These are phyloP conservation scores for Poliocrania exsul DNA, from an alignment of 2,797 vertebrate species.

Conservation along the genomic window DNA sequence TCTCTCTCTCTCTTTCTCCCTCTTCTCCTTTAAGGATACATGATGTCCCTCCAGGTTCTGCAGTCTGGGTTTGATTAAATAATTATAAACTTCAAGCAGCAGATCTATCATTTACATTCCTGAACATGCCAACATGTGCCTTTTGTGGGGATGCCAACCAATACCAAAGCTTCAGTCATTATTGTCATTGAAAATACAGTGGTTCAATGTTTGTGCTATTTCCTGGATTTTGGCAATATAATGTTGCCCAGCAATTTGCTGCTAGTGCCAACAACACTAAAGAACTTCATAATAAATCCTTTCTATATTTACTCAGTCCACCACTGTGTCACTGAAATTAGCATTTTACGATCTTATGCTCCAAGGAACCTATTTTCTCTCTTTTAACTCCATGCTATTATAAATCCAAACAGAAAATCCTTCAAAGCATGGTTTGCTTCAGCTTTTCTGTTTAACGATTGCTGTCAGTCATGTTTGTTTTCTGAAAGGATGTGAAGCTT, in stretches of 20 bases:
- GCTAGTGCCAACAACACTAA: constrained; percentile 64
- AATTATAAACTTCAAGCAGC: constrained; percentile 75
- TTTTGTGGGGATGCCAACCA: constrained; percentile 76
- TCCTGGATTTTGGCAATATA: constrained; percentile 72
- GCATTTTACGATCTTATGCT: constrained; percentile 75
- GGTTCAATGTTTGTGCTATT: constrained; percentile 71
- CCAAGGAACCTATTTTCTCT: constrained; percentile 74
- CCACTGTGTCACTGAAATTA: constrained; percentile 73
- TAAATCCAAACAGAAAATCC: constrained; percentile 46
- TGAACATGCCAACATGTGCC: constrained; percentile 72
- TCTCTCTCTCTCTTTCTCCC: background rate
- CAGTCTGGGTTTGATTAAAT: constrained; percentile 80
- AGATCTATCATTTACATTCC: constrained; percentile 78
- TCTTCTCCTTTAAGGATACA: constrained; percentile 51
- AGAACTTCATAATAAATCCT: constrained; percentile 75
- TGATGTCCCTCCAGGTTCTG: constrained; percentile 66
- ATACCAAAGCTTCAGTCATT: constrained; percentile 64
- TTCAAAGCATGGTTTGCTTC: constrained; percentile 40
- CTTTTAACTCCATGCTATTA: constrained; percentile 56
- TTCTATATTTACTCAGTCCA: constrained; percentile 75
- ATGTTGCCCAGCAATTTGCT: constrained; percentile 71
- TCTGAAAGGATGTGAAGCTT: background rate
- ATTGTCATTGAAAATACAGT: constrained; percentile 73
- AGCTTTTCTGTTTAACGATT: background rate
- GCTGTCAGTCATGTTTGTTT: background rate